Percentiles rank a stretch among this genome's conserved stretches.
Conservation (phyloP, 2,888 invertebrate genomes). For the Eupithecia insigniata region DNA sequence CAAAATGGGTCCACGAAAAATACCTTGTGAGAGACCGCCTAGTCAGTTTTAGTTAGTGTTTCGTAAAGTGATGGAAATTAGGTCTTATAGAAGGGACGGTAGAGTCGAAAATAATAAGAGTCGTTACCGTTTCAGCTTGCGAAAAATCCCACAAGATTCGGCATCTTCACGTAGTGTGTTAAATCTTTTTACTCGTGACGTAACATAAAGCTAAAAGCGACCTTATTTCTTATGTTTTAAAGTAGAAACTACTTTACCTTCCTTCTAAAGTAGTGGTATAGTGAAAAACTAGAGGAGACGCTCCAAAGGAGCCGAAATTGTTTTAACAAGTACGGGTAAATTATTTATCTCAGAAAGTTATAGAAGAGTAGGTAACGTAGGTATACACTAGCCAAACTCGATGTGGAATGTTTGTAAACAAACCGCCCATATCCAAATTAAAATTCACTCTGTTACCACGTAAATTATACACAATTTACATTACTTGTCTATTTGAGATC, state of each 20-base stretch:
- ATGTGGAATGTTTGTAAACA: too few species aligned
- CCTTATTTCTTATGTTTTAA: not conserved
- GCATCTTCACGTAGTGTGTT: not conserved
- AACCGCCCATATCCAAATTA: too few species aligned
- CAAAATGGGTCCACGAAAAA: conserved; percentile 43
- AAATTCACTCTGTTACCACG: too few species aligned
- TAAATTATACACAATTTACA: too few species aligned
- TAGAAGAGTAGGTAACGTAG: not conserved
- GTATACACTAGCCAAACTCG: too few species aligned
- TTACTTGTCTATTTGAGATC: too few species aligned
- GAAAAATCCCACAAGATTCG: not conserved
- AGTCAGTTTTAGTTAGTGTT: not conserved
- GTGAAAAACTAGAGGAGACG: not conserved
- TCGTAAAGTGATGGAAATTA: conserved; percentile 22
- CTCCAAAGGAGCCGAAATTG: not conserved
- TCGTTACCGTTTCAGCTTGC: not conserved
- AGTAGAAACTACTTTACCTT: not conserved
- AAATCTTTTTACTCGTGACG: not conserved
- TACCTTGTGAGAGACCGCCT: conserved; percentile 25
- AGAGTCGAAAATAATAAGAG: conserved; percentile 9
- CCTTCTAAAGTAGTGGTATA: not conserved
- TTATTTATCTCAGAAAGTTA: not conserved
- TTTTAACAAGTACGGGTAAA: not conserved
- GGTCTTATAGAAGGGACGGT: conserved; percentile 12
- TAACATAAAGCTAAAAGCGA: not conserved